Evolutionary conservation across 2,113 vertebrate species (phyloP).

Genomic region (Megalops atlanticus): DNA sequence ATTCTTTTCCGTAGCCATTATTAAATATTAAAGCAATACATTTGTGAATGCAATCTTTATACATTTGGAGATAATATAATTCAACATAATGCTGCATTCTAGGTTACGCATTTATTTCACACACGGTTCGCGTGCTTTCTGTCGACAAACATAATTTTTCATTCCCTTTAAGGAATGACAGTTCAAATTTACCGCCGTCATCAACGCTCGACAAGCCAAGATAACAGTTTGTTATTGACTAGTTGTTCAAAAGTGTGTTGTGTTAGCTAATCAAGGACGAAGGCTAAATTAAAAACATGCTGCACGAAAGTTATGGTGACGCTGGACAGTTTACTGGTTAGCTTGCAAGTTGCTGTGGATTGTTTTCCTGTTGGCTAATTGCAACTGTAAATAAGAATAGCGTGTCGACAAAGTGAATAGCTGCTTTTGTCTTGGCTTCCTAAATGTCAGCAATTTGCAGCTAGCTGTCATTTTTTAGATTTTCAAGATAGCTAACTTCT

Average conservation of each 20-base stretch:
- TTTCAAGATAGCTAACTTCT: too few species aligned
- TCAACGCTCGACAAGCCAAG: neutral
- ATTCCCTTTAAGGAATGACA: neutral
- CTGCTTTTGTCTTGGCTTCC: neutral
- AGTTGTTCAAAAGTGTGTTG: too few species aligned
- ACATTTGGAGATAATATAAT: too few species aligned
- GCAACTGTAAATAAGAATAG: neutral
- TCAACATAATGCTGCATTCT: too few species aligned
- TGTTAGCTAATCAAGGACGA: neutral
- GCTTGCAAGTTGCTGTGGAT: neutral
- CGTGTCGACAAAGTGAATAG: neutral
- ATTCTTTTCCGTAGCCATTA: too few species aligned
- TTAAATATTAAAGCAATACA: too few species aligned
- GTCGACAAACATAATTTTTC: neutral
- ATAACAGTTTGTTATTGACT: too few species aligned
- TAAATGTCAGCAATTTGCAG: neutral
- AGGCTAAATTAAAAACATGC: neutral
- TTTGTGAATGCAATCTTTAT: too few species aligned
- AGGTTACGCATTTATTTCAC: too few species aligned
- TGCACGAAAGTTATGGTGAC: neutral
- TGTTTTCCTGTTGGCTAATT: neutral
- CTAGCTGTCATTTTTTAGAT: too few species aligned
- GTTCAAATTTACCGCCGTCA: slow-evolving; percentile 23
- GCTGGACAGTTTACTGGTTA: neutral
- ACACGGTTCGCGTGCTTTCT: too few species aligned